Conservation (phyloP, 2,113 vertebrate genomes). For the Chlorodrepanis virens region DNA sequence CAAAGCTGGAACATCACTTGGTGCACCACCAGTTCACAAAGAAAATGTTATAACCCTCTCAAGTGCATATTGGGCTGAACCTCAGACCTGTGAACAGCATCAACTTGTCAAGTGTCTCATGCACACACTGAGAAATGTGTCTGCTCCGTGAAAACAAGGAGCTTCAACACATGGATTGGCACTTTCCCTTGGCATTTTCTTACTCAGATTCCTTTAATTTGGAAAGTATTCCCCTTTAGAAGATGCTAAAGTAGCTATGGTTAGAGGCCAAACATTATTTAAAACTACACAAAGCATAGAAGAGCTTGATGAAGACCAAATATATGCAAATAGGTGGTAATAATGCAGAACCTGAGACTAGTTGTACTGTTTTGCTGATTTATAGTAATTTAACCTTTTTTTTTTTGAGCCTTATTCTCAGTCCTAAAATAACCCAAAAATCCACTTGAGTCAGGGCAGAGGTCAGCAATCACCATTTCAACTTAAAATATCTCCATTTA, state of each 20-base stretch:
- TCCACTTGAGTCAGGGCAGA: constrained; percentile 24
- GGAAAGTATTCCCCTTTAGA: neutral
- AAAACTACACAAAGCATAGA: neutral
- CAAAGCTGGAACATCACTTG: neutral
- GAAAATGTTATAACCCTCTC: neutral
- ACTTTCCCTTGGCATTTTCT: neutral
- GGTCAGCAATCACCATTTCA: constrained; percentile 69
- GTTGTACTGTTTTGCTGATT: neutral
- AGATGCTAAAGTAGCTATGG: neutral
- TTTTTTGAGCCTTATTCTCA: neutral
- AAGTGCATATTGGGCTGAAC: neutral
- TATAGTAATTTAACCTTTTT: neutral
- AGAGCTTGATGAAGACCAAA: neutral
- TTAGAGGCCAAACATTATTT: neutral
- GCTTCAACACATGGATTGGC: neutral
- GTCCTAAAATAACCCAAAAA: constrained; percentile 23
- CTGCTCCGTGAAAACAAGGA: neutral
- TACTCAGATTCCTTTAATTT: neutral
- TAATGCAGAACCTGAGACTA: neutral
- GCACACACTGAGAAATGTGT: neutral
- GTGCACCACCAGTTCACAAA: neutral
- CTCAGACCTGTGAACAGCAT: neutral
- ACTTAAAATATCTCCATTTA: constrained; percentile 78
- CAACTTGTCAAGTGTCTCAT: neutral
- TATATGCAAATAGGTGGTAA: neutral